Conservation (phyloP, 1,140 invertebrate species). For the Colletes latitarsis region DNA sequence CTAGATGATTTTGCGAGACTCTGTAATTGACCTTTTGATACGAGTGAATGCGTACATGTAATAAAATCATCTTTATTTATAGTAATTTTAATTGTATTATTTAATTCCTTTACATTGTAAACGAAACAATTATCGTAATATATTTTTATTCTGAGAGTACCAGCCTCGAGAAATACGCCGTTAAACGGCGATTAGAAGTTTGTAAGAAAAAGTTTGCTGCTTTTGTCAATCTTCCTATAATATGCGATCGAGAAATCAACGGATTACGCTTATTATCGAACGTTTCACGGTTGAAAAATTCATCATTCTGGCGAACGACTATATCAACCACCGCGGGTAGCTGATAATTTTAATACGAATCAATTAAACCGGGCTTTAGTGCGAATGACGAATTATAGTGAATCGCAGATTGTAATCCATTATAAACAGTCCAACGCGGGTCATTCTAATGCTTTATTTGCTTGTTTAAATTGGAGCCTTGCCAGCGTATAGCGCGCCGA, state of each 20-base stretch:
- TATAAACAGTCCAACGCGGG: slow-evolving; percentile 30
- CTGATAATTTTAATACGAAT: slow-evolving; percentile 10
- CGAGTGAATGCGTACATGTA: slow-evolving; percentile 47
- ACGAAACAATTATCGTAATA: not conserved
- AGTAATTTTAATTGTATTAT: slow-evolving; percentile 25
- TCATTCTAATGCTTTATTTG: slow-evolving; percentile 51
- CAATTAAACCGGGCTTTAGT: slow-evolving; percentile 7
- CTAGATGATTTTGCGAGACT: slow-evolving; percentile 26
- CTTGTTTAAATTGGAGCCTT: slow-evolving; percentile 32
- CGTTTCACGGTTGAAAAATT: not conserved
- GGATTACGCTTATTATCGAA: not conserved
- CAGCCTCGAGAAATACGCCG: not conserved
- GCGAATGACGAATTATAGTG: slow-evolving; percentile 32
- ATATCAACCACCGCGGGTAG: not conserved
- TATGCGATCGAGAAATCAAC: not conserved
- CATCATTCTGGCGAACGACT: not conserved
- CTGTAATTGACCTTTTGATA: slow-evolving; percentile 54
- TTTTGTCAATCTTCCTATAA: slow-evolving; percentile 5
- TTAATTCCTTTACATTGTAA: not conserved
- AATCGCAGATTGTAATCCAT: slow-evolving; percentile 45
- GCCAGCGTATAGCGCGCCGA: slow-evolving; percentile 35
- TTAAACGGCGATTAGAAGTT: not conserved
- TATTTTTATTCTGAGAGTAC: not conserved
- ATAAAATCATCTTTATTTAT: slow-evolving; percentile 70
- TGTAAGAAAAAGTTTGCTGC: not conserved